phyloP scores from a whole-genome alignment of 2,797 vertebrate species.

The Cercopithecus diana region DNA sequence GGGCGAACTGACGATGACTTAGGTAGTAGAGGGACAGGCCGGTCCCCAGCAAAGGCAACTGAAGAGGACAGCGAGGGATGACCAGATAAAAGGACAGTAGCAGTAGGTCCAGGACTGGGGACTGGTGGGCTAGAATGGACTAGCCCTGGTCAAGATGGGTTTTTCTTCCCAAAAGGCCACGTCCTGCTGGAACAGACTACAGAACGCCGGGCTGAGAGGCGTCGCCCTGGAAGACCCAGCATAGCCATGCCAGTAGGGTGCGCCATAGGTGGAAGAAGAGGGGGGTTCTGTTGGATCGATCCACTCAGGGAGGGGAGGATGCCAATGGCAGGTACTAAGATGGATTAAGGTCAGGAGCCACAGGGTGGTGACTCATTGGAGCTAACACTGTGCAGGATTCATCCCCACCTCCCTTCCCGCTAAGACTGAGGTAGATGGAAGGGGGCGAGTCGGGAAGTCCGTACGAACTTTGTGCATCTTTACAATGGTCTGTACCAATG shows the following conservation, averaged over 20 bases:
- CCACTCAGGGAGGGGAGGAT: neutral
- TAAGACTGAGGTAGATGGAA: neutral
- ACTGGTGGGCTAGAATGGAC: neutral
- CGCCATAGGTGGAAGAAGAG: neutral
- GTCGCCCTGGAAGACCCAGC: neutral
- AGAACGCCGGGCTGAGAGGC: neutral
- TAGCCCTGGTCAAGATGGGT: too few species aligned
- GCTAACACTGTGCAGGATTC: neutral
- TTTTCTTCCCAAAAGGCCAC: neutral
- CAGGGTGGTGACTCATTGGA: neutral
- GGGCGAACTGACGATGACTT: neutral
- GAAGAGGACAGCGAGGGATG: neutral
- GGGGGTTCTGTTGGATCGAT: neutral
- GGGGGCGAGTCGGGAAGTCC: neutral
- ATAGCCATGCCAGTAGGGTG: neutral
- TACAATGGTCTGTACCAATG: neutral
- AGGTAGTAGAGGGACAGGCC: too few species aligned
- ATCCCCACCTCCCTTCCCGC: fast-evolving
- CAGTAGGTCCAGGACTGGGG: neutral
- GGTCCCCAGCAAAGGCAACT: neutral
- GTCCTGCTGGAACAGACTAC: neutral
- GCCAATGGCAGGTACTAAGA: neutral
- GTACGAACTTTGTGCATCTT: neutral
- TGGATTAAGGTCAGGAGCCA: too few species aligned
- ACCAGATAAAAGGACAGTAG: neutral